Conservation (phyloP, 2,888 invertebrate genomes). For the Limnephilus auricula region DNA sequence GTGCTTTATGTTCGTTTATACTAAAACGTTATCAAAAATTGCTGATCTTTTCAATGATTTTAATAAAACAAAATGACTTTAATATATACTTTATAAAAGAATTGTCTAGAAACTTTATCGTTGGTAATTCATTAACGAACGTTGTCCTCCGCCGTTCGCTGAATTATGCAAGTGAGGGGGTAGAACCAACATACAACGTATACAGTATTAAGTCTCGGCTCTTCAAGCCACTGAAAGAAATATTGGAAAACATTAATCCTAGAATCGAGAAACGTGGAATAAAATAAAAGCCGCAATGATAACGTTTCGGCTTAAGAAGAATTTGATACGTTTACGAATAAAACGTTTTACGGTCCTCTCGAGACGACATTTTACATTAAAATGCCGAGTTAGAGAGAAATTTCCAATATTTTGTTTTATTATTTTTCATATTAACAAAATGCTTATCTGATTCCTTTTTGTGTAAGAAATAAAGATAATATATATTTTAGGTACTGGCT, state of each 20-base stretch:
- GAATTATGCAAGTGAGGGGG: not conserved
- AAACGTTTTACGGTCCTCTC: not conserved
- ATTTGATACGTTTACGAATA: not conserved
- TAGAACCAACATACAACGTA: not conserved
- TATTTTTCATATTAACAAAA: not conserved
- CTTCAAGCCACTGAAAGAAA: not conserved
- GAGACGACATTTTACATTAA: not conserved
- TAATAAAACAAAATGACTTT: not conserved
- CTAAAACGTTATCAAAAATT: not conserved
- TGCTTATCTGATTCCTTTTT: not conserved
- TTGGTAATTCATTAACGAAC: not conserved
- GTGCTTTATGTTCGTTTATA: no score
- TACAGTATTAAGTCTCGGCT: not conserved
- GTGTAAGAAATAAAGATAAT: not conserved
- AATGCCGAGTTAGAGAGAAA: not conserved
- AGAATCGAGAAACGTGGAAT: not conserved
- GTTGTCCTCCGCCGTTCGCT: not conserved
- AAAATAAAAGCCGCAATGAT: not conserved
- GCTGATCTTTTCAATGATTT: not conserved
- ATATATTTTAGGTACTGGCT: not conserved
- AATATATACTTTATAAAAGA: not conserved
- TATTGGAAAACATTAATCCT: not conserved
- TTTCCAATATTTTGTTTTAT: not conserved
- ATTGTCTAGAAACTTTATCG: not conserved
- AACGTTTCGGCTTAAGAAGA: not conserved